Conservation (phyloP, 1,140 invertebrate genomes). For the Thaumetopoea pityocampa region DNA sequence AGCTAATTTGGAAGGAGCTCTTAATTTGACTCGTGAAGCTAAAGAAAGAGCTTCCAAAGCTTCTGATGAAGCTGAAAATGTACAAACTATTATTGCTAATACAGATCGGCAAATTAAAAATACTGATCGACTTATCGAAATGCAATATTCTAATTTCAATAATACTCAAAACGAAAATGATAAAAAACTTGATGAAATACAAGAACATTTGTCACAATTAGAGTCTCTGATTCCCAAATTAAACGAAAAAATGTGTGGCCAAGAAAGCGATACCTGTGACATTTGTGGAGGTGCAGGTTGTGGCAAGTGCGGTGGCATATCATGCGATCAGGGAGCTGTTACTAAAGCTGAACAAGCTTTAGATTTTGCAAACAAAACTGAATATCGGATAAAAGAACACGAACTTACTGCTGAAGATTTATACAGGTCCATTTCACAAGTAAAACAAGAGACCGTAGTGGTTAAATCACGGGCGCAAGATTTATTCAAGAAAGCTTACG, state of each 20-base stretch:
- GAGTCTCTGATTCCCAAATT: conserved; percentile 87
- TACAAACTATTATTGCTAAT: conserved; percentile 79
- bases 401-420: conserved; percentile 84
- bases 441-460: conserved; percentile 76
- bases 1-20: conserved; percentile 94
- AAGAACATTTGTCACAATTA: conserved; percentile 80
- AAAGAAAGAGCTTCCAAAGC: conserved; percentile 83
- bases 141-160: conserved; percentile 82
- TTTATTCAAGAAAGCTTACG: conserved; percentile 67
- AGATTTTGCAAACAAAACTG: conserved; percentile 89
- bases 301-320: conserved; percentile 91
- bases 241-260: conserved; percentile 94
- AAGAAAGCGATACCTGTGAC: conserved; percentile 91
- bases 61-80: conserved; percentile 82
- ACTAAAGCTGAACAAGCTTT: conserved; percentile 91
- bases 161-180: conserved; percentile 83
- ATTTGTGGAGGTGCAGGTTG: conserved; percentile 97
- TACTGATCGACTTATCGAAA: conserved; percentile 87
- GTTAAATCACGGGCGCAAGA: conserved; percentile 72
- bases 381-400: conserved; percentile 86
- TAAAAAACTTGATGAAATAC: conserved; percentile 77
- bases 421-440: conserved; percentile 74
- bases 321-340: conserved; percentile 92
- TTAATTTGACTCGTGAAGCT: conserved; percentile 90
- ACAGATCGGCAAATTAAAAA: conserved; percentile 89